Evolutionary conservation across 2,113 vertebrate species (phyloP).

Genomic region (Sinocyclocheilus anshuiensis): DNA sequence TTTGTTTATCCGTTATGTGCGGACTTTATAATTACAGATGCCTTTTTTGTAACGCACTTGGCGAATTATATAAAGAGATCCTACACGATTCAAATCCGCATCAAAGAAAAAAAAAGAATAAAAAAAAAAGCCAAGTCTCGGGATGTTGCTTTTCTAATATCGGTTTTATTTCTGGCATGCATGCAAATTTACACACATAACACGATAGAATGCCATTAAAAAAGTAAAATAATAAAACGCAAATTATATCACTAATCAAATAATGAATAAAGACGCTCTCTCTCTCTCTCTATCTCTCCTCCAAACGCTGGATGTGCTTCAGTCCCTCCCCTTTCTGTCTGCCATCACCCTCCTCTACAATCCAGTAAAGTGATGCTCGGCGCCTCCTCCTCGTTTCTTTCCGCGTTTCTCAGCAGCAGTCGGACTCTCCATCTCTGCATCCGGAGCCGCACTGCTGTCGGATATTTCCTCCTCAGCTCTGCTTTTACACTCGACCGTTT

Average conservation of each 20-base stretch:
- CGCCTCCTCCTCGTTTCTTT: slow-evolving; percentile 77
- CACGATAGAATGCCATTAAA: background rate
- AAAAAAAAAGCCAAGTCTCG: no score
- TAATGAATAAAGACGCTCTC: slow-evolving; percentile 17
- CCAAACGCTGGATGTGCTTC: slow-evolving; percentile 54
- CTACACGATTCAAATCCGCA: background rate
- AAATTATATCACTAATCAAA: background rate
- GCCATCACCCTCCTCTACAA: slow-evolving; percentile 75
- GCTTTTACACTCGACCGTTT: background rate
- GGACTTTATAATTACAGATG: background rate
- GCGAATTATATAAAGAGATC: background rate
- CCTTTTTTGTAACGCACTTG: background rate
- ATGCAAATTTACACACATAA: background rate
- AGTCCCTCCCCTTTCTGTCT: slow-evolving; percentile 75
- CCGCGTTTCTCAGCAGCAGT: slow-evolving; percentile 39
- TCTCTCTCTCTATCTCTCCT: slow-evolving; percentile 43
- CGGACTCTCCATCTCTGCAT: slow-evolving; percentile 54
- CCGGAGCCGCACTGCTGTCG: slow-evolving; percentile 64
- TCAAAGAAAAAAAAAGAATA: background rate
- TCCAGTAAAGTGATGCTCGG: slow-evolving; percentile 73
- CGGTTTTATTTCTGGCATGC: background rate
- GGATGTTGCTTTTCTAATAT: background rate
- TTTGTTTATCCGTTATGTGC: background rate
- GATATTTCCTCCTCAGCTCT: slow-evolving; percentile 31
- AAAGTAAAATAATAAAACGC: background rate